Evolutionary conservation across 2,113 vertebrate species (phyloP).

Genomic region (Ailurus styani): DNA sequence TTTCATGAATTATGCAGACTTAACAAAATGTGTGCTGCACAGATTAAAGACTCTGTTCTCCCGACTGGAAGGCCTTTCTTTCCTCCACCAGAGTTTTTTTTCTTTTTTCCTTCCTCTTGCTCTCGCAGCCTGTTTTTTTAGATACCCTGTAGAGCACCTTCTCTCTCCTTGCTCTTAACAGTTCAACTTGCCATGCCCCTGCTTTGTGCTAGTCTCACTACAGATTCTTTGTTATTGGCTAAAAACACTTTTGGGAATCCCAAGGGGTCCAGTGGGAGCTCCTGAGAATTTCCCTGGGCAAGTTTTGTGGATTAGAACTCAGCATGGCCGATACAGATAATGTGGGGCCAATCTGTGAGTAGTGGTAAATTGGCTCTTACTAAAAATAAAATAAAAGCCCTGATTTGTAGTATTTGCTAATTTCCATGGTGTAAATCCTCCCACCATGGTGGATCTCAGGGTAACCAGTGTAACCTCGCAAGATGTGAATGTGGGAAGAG

Average conservation of each 20-base stretch:
- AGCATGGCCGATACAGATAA: not conserved
- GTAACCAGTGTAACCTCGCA: not conserved
- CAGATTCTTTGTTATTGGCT: not conserved
- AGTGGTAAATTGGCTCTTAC: not conserved
- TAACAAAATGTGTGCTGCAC: constrained; percentile 42
- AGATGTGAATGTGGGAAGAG: not conserved
- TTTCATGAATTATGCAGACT: constrained; percentile 56
- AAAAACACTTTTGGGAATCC: not conserved
- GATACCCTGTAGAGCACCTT: not conserved
- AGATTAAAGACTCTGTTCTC: not conserved
- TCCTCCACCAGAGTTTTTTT: not conserved
- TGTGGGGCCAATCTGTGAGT: not conserved
- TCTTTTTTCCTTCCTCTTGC: not conserved
- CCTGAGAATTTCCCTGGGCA: not conserved
- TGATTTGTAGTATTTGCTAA: not conserved
- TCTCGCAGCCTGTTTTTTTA: not conserved
- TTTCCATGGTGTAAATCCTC: not conserved
- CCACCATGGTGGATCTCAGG: not conserved
- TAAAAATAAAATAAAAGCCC: not conserved
- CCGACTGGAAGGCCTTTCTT: not conserved
- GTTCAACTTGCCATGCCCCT: not conserved
- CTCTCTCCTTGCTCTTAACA: not conserved
- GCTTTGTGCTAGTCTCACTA: not conserved
- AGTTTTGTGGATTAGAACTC: not conserved
- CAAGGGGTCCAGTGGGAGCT: not conserved